Conservation (phyloP, 1,140 invertebrate species). For the Hyphantria cunea region DNA sequence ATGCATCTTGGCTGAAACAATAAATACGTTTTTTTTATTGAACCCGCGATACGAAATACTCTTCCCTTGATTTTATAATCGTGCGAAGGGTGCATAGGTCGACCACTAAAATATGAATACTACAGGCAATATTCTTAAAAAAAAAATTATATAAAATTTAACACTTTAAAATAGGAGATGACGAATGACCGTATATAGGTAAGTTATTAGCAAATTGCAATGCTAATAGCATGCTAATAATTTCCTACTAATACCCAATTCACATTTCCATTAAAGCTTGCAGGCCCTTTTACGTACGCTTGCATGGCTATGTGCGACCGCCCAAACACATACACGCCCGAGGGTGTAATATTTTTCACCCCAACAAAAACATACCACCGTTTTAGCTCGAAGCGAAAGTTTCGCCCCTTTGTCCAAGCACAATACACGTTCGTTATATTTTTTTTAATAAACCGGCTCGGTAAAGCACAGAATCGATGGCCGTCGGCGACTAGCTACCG, state of each 20-base stretch:
- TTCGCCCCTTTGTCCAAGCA: conserved; percentile 63
- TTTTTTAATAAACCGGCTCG: conserved; percentile 60
- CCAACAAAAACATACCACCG: conserved; percentile 65
- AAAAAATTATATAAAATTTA: no score
- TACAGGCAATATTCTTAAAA: no score
- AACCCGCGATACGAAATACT: no score
- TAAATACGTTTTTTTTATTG: no score
- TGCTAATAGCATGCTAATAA: conserved; percentile 37
- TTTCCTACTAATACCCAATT: conserved; percentile 51
- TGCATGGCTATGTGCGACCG: conserved; percentile 8
- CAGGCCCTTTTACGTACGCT: conserved; percentile 22
- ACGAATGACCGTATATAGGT: no score
- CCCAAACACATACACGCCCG: conserved; percentile 62
- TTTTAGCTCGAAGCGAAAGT: conserved; percentile 40
- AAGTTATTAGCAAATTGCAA: conserved; percentile 29
- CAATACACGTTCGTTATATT: conserved; percentile 63
- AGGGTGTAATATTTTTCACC: conserved; percentile 79
- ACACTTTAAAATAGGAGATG: no score
- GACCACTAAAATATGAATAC: no score
- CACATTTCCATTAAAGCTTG: conserved; percentile 39
- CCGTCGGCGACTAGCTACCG: conserved; percentile 61
- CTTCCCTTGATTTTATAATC: no score
- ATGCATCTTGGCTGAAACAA: no score
- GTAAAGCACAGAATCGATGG: conserved; percentile 56
- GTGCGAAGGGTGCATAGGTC: no score